Base-by-base conservation (phyloP, 2,797 vertebrate species). In the Neosalanx taihuensis region DNA sequence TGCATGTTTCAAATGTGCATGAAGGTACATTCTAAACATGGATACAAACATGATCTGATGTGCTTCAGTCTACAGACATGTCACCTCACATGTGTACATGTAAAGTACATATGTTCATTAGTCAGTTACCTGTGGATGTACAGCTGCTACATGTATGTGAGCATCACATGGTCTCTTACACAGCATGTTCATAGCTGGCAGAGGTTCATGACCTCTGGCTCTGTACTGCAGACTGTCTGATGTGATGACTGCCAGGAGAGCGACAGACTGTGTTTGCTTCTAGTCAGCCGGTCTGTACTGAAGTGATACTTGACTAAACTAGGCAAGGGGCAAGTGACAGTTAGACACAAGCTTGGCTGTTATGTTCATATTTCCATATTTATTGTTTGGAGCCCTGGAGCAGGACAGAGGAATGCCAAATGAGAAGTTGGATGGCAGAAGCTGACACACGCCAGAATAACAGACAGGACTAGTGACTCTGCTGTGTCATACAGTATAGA, bases 301-400 rank as follows among this genome's bases (percentile, higher is more conserved):
- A 89, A 89, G 82, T 87, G 86, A 91, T 90, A 90, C 88, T 90
- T 87, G 84, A 90, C 84, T 88, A 89, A 88, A 90, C 87, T 87
- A 81, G 88, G 84, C 84, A 88, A 85, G 86, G 85, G 84, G 81
- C 82, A 87, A 86, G 87, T 87, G 81, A 81, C 74, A 78, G 73
- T 82, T 74, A 89, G 84, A 87, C 86, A 88, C 89, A 88, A 85
- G 87, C 81, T 81, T 77, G 80, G 85, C 88, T 88, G 87, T 89
- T 86, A 84, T 88, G 78, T 89, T 87, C 84, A 86, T 77, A 93
- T 92, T 93, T 91, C 90, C 91, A 93, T 91, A 91, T 92, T 91
- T 92, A 92, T 93, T 93, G 88, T 91, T 88, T 88, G 84, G 85
- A 88, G 91, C 89, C 89, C 88, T 87, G 86, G 76, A 75, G 90